Evolutionary conservation across 2,888 invertebrate genomes (phyloP).

Genomic region (Tetragonula carbonaria): DNA sequence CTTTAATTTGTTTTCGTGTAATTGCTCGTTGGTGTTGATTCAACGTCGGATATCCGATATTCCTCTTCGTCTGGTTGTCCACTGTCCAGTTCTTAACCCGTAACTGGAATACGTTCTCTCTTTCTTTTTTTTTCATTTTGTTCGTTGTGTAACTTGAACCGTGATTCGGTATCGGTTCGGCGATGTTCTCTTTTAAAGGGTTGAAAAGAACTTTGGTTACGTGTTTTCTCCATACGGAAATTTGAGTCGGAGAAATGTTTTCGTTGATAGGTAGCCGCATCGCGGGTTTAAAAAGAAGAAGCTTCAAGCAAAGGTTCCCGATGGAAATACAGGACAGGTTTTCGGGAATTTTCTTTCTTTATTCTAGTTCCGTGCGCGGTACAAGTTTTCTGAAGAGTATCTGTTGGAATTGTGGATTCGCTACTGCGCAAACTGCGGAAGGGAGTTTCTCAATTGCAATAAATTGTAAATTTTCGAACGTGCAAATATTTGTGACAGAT

Average conservation of each 20-base stretch:
- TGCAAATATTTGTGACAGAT: too few species aligned
- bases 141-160: not conserved
- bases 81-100: slow-evolving; percentile 29
- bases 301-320: not conserved
- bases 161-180: not conserved
- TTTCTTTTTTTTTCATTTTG: not conserved
- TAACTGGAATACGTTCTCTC: slow-evolving; percentile 18
- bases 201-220: not conserved
- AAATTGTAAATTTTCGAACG: too few species aligned
- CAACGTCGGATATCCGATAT: slow-evolving; percentile 28
- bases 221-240: not conserved
- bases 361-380: not conserved
- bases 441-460: not conserved
- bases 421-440: not conserved
- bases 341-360: too few species aligned
- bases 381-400: not conserved
- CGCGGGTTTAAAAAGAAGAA: not conserved
- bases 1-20: slow-evolving; percentile 44
- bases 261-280: not conserved
- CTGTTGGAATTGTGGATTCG: not conserved
- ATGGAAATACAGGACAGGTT: not conserved
- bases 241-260: not conserved
- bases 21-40: slow-evolving; percentile 37
- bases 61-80: not conserved
- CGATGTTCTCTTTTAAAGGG: not conserved